These are phyloP conservation scores for Tinamus guttatus DNA, from an alignment of 2,113 vertebrate species.

Conservation along the genomic window DNA sequence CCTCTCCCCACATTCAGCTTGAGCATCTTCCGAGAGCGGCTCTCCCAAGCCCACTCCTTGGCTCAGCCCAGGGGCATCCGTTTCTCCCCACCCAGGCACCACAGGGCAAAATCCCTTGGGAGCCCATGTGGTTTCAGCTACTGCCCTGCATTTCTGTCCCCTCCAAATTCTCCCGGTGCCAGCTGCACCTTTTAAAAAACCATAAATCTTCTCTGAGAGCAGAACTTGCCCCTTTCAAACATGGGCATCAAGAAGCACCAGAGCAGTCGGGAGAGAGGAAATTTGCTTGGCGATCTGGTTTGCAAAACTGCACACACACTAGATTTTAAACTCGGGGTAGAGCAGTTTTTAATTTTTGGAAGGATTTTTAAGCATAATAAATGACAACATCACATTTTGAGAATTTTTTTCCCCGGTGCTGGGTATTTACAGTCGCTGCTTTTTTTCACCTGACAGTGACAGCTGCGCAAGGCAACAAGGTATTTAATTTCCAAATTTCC, in stretches of 20 bases:
- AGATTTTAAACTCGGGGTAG: neutral
- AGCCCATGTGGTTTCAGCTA: fast-evolving
- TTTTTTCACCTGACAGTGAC: constrained; percentile 24
- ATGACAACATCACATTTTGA: neutral
- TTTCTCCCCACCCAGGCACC: neutral
- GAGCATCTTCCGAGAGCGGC: fast-evolving
- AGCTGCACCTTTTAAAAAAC: neutral
- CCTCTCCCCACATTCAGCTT: no score
- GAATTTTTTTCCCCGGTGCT: neutral
- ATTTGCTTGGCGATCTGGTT: neutral
- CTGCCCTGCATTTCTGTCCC: fast-evolving
- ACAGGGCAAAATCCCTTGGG: neutral
- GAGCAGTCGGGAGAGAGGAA: neutral
- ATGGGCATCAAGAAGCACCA: neutral
- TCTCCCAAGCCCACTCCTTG: neutral
- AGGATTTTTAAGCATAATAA: neutral
- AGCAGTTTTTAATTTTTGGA: neutral
- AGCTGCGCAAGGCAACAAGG: neutral
- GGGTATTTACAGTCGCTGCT: neutral
- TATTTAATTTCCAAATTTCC: constrained; percentile 19
- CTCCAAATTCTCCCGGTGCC: neutral
- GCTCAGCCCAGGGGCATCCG: neutral
- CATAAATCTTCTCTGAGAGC: neutral
- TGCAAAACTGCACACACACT: neutral
- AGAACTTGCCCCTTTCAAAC: neutral